These are phyloP conservation scores for Latrodectus elegans DNA, from an alignment of 2,888 invertebrate species.

Conservation along the genomic window DNA sequence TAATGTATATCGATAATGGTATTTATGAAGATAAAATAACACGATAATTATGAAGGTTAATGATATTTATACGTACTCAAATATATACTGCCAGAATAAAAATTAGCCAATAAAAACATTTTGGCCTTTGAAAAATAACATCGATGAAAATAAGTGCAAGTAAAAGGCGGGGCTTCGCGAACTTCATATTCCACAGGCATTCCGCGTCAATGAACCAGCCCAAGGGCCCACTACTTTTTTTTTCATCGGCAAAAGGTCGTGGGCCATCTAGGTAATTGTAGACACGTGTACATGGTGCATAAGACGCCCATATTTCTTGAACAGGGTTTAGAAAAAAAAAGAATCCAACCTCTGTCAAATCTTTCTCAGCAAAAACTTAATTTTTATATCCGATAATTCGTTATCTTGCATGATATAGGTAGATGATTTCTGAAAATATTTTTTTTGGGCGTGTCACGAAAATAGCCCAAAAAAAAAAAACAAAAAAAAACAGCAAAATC, in stretches of 20 bases:
- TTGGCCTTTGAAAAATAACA: background rate
- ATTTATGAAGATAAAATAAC: too few relatives aligned
- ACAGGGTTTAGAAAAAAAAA: too few relatives aligned
- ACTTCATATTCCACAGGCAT: constrained; percentile 26
- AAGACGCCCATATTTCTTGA: background rate
- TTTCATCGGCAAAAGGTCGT: constrained; percentile 16
- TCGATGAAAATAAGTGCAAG: background rate
- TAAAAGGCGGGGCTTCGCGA: constrained; percentile 4
- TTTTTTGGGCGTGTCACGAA: background rate
- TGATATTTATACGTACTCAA: too few relatives aligned
- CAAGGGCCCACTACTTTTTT: constrained; percentile 18
- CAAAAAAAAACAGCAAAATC: too few relatives aligned
- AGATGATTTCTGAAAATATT: background rate
- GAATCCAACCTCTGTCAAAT: too few relatives aligned
- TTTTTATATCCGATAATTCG: background rate
- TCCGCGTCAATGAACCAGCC: constrained; percentile 54
- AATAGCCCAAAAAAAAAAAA: too few relatives aligned
- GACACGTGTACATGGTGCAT: background rate
- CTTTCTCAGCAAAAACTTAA: background rate
- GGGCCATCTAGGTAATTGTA: constrained; percentile 22
- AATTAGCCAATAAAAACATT: too few relatives aligned
- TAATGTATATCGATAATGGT: background rate
- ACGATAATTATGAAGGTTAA: too few relatives aligned
- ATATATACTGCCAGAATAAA: too few relatives aligned
- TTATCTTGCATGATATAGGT: background rate